A percentile compares a stretch with the other conserved stretches of the same genome.
Conservation (phyloP, 2,888 invertebrate genomes). For the Cryptocephalus moraei region DNA sequence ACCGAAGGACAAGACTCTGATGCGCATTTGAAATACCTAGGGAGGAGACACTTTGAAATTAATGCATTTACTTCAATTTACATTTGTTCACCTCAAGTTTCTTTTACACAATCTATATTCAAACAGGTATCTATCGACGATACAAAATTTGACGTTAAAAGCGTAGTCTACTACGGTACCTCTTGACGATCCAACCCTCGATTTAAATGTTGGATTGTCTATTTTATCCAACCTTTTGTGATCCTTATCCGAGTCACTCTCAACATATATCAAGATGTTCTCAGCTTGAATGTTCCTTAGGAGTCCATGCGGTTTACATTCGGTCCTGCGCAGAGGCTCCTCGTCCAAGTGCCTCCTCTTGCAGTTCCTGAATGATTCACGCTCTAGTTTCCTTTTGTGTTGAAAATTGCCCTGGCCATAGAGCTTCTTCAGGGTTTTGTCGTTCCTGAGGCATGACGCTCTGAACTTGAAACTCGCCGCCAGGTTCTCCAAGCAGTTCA, state of each 20-base stretch:
- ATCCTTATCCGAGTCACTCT: conserved; percentile 17
- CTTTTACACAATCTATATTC: conserved; percentile 27
- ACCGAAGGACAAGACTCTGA: conserved; percentile 20
- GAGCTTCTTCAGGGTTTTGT: conserved; percentile 14
- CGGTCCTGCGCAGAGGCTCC: neutral
- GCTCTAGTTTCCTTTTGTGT: neutral
- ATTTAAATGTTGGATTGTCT: conserved; percentile 8
- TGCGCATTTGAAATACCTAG: conserved; percentile 26
- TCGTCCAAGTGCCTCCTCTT: neutral
- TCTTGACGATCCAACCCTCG: conserved; percentile 19
- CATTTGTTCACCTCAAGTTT: conserved; percentile 16
- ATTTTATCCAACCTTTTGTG: neutral
- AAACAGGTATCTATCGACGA: conserved; percentile 28
- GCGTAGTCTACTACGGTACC: conserved; percentile 19
- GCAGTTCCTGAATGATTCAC: neutral
- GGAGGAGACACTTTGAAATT: conserved; percentile 3
- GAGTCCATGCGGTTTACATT: neutral
- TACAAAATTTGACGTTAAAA: conserved; percentile 22
- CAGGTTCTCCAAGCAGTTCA: conserved; percentile 21
- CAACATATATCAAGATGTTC: conserved; percentile 22
- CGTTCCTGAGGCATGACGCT: conserved; percentile 23
- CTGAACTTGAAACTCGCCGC: conserved; percentile 25
- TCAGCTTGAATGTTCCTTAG: conserved; percentile 10
- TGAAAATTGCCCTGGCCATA: neutral
- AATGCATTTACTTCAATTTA: conserved; percentile 2